These are phyloP conservation scores for Lutraria lutraria DNA, from an alignment of 2,888 invertebrate species.

Conservation along the genomic window DNA sequence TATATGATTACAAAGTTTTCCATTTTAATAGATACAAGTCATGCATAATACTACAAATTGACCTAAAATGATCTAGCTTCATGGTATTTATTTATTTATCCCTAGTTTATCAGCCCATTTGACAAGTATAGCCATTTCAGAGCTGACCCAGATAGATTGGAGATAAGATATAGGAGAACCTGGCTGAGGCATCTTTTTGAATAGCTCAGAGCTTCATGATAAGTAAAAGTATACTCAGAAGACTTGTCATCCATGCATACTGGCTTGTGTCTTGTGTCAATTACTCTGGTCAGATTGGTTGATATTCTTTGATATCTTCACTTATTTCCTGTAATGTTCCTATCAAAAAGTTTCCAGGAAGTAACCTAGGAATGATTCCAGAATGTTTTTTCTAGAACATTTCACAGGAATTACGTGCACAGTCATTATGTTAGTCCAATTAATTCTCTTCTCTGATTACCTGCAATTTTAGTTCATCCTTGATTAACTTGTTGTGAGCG, in stretches of 20 bases:
- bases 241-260: neutral
- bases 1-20: too few relatives aligned
- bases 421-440: neutral
- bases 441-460: neutral
- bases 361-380: neutral
- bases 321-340: conserved; percentile 21
- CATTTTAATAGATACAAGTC: too few relatives aligned
- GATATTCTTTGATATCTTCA: conserved; percentile 23
- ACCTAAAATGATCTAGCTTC: too few relatives aligned
- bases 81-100: too few relatives aligned
- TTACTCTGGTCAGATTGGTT: conserved; percentile 5
- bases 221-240: too few relatives aligned
- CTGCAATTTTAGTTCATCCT: neutral
- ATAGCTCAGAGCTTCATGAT: too few relatives aligned
- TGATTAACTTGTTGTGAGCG: neutral
- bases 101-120: too few relatives aligned
- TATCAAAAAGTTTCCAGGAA: conserved; percentile 2
- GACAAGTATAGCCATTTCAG: too few relatives aligned
- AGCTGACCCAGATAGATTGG: too few relatives aligned
- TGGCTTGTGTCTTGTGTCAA: neutral
- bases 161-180: too few relatives aligned
- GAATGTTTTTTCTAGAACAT: neutral
- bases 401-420: neutral
- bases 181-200: too few relatives aligned
- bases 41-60: too few relatives aligned